Conservation (phyloP, 2,797 vertebrate species). For the Mormyrus hasselquistii region DNA sequence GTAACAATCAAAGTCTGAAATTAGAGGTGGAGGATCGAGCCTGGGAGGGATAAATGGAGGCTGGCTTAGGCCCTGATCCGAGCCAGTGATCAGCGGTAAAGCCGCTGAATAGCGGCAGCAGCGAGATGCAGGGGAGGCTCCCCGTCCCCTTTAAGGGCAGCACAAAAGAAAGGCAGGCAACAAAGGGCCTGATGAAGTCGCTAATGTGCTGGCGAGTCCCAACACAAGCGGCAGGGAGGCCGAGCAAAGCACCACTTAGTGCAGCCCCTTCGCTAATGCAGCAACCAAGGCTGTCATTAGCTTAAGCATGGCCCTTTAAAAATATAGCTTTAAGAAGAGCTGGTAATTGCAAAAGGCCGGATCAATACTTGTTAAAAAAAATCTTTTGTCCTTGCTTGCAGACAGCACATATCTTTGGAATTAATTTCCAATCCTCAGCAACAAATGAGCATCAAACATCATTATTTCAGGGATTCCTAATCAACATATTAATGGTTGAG, state of each 20-base stretch:
- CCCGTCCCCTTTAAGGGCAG: slow-evolving; percentile 55
- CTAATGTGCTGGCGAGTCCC: slow-evolving; percentile 64
- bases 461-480: slow-evolving; percentile 60
- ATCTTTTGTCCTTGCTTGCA: slow-evolving; percentile 37
- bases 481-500: slow-evolving; percentile 61
- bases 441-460: slow-evolving; percentile 49
- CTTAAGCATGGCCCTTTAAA: slow-evolving; percentile 49
- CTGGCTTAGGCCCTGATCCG: slow-evolving; percentile 18
- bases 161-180: slow-evolving; percentile 58
- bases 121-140: slow-evolving; percentile 45
- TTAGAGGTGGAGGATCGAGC: slow-evolving; percentile 23
- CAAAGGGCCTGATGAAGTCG: slow-evolving; percentile 68
- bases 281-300: slow-evolving; percentile 46
- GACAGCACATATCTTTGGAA: slow-evolving; percentile 41
- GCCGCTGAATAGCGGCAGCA: slow-evolving; percentile 51
- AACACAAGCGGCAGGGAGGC: slow-evolving; percentile 57
- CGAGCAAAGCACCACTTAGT: slow-evolving; percentile 52
- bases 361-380: slow-evolving; percentile 50
- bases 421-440: slow-evolving; percentile 44
- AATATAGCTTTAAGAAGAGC: slow-evolving; percentile 38
- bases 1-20: slow-evolving; percentile 18
- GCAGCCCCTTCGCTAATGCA: slow-evolving; percentile 46
- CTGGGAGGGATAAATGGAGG: slow-evolving; percentile 22
- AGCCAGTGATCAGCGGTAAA: slow-evolving; percentile 47
- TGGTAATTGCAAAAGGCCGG: slow-evolving; percentile 45